Evolutionary conservation across 53 echinoderm and acorn worm genomes (phyloP).

Genomic region (Holothuria leucospilota): DNA sequence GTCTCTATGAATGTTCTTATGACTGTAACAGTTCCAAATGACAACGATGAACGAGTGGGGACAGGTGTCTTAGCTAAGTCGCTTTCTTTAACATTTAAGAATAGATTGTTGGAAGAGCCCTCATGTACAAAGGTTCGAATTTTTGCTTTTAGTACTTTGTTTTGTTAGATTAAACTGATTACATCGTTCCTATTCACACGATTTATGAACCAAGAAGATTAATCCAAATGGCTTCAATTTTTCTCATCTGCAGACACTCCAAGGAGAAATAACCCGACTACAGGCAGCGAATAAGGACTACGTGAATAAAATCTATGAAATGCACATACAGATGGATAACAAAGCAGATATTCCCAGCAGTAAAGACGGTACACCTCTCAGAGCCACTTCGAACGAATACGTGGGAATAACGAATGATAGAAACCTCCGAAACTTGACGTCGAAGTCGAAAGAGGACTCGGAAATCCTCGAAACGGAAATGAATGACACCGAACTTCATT

Average conservation of each 20-base stretch:
- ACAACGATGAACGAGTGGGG: too few relatives aligned
- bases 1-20: too few relatives aligned
- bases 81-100: too few relatives aligned
- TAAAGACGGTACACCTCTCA: not conserved
- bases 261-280: not conserved
- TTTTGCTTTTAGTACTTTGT: too few relatives aligned
- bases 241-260: not conserved
- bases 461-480: too few relatives aligned
- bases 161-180: too few relatives aligned
- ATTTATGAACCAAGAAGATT: too few relatives aligned
- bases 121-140: too few relatives aligned
- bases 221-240: not conserved
- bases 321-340: conserved; percentile 5
- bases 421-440: not conserved
- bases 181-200: too few relatives aligned
- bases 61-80: too few relatives aligned
- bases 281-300: not conserved
- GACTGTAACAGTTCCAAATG: too few relatives aligned
- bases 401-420: conserved; percentile 9
- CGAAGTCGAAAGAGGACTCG: not conserved
- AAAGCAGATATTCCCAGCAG: not conserved
- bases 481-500: not conserved
- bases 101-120: too few relatives aligned
- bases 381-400: not conserved
- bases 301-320: not conserved